A percentile compares a stretch with the other conserved stretches of the same genome.
phyloP scores from a whole-genome alignment of 2,797 vertebrate species.

The Capromys pilorides region DNA sequence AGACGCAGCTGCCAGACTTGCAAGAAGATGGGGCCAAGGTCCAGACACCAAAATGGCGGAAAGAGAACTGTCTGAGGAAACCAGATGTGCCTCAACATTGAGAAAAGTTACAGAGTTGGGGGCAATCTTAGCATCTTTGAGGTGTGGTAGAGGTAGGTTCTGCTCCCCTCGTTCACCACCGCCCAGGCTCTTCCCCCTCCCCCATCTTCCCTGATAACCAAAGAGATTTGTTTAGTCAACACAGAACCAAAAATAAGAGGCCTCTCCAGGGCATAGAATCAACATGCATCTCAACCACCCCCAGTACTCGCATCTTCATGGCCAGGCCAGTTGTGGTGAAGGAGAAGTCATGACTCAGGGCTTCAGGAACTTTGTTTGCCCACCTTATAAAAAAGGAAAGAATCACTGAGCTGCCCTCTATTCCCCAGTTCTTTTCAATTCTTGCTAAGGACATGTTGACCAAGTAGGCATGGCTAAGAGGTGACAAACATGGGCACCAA shows the following conservation, averaged over 20 bases:
- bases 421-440: background rate
- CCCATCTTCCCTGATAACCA: background rate
- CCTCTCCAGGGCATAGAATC: background rate
- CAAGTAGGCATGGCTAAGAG: background rate
- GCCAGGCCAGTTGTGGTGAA: background rate
- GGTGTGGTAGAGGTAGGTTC: background rate
- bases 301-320: background rate
- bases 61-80: background rate
- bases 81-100: background rate
- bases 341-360: background rate
- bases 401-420: background rate
- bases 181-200: background rate
- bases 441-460: background rate
- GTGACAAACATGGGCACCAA: background rate
- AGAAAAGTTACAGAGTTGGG: background rate
- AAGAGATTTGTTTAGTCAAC: background rate
- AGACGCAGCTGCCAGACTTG: accelerated
- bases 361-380: background rate
- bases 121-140: background rate
- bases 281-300: background rate
- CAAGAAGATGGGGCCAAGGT: background rate
- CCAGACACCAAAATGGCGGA: background rate
- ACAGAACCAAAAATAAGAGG: background rate
- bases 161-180: background rate
- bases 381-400: background rate